Conservation (phyloP, 2,797 vertebrate genomes). For the Hippoglossus hippoglossus region DNA sequence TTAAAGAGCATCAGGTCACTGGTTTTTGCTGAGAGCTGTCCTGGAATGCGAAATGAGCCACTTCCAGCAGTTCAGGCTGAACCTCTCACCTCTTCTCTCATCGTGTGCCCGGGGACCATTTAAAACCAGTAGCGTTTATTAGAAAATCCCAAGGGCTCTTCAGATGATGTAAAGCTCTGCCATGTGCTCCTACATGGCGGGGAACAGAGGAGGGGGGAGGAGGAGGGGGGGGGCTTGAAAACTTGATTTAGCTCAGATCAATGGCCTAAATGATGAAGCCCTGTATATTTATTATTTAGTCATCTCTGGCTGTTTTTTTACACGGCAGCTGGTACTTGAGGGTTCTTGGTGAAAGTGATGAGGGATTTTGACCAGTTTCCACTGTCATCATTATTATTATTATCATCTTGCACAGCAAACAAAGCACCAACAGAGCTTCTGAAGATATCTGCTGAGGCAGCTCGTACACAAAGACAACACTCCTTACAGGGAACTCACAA, state of each 20-base stretch:
- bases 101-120: constrained; percentile 47
- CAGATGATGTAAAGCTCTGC: constrained; percentile 48
- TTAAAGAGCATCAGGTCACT: constrained; percentile 72
- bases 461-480: constrained; percentile 20
- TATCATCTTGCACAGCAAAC: constrained; percentile 36
- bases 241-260: constrained; percentile 61
- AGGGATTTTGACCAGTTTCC: constrained; percentile 32
- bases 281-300: constrained; percentile 68
- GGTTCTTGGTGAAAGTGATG: constrained; percentile 19
- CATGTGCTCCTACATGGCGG: constrained; percentile 44
- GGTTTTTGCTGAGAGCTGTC: constrained; percentile 48
- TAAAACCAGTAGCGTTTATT: constrained; percentile 68
- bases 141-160: constrained; percentile 49
- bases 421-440: constrained; percentile 32
- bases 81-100: constrained; percentile 53
- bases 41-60: constrained; percentile 65
- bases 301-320: constrained; percentile 49
- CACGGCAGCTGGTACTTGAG: constrained; percentile 26
- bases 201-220: constrained; percentile 26
- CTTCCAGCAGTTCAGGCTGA: constrained; percentile 37
- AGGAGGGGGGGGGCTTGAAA: constrained; percentile 33
- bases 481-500: constrained; percentile 4
- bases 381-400: constrained; percentile 27
- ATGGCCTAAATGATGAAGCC: constrained; percentile 59
- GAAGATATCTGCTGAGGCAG: constrained; percentile 23